phyloP scores from a whole-genome alignment of 2,797 vertebrate genomes.

The Strix occidentalis region DNA sequence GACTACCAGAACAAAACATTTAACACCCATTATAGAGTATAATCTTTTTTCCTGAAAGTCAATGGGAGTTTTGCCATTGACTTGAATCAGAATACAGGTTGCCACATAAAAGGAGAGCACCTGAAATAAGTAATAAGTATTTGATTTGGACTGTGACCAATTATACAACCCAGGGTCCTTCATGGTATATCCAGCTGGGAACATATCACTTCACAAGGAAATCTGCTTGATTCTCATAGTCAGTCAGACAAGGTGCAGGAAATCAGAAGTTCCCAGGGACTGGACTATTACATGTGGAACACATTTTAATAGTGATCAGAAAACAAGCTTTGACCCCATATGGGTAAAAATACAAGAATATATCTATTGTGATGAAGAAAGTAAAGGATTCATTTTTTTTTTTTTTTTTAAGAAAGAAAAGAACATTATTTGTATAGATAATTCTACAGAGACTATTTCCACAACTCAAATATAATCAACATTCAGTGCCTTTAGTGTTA shows the following conservation, averaged over 20 bases:
- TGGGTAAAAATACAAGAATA: not conserved
- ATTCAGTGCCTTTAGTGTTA: not conserved
- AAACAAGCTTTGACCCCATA: not conserved
- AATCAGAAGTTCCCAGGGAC: not conserved
- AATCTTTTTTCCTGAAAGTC: not conserved
- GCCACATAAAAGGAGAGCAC: not conserved
- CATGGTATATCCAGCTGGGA: not conserved
- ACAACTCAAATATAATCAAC: not conserved
- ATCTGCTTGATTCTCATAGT: not conserved
- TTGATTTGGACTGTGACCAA: not conserved
- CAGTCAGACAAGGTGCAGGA: not conserved
- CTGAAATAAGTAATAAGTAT: not conserved
- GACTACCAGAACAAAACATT: not conserved
- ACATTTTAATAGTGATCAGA: not conserved
- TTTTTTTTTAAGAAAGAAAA: not conserved
- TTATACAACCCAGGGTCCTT: not conserved
- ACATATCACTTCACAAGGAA: not conserved
- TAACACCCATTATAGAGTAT: not conserved
- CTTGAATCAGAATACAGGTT: not conserved
- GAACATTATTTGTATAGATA: not conserved
- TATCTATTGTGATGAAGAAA: not conserved
- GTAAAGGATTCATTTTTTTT: not conserved
- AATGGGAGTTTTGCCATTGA: not conserved
- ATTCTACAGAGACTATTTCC: not conserved
- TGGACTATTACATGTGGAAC: not conserved